Percentiles rank a stretch among this genome's conserved stretches.
Evolutionary conservation across 2,888 invertebrate species (phyloP).

Genomic region (Eilema griseolum): DNA sequence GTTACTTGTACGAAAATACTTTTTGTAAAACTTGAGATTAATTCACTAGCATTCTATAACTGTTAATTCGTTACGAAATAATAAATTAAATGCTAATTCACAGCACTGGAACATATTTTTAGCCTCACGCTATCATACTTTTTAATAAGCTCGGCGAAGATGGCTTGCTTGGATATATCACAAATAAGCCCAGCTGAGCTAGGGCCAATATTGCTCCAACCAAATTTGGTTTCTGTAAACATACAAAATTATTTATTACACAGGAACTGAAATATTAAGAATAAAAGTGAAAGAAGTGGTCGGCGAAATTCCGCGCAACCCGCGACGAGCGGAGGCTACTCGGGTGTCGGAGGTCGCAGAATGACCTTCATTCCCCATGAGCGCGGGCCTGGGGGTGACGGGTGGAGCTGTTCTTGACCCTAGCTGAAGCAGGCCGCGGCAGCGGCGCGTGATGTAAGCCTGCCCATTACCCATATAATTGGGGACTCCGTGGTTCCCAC

Average conservation of each 20-base stretch:
- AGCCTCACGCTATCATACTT: slow-evolving; percentile 57
- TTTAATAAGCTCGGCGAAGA: slow-evolving; percentile 56
- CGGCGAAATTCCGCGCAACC: no score
- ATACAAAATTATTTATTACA: slow-evolving; percentile 20
- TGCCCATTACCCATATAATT: no score
- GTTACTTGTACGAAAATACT: background rate
- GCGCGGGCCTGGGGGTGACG: no score
- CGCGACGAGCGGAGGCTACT: no score
- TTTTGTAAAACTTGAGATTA: slow-evolving; percentile 4
- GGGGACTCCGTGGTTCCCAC: no score
- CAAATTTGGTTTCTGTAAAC: slow-evolving; percentile 92
- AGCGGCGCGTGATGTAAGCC: no score
- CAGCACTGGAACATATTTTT: slow-evolving; percentile 14
- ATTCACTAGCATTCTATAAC: background rate
- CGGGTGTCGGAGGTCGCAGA: no score
- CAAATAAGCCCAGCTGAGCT: slow-evolving; percentile 92
- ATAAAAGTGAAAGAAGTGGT: background rate
- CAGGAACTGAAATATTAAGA: background rate
- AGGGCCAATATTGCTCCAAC: slow-evolving; percentile 91
- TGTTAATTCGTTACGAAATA: background rate
- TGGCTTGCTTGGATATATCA: slow-evolving; percentile 88
- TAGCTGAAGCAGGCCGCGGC: no score
- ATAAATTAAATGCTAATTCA: background rate
- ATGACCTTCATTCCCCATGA: no score
- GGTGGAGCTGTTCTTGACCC: no score